phyloP scores from a whole-genome alignment of 92 coral and sea anemone genomes.

The Paramuricea clavata region DNA sequence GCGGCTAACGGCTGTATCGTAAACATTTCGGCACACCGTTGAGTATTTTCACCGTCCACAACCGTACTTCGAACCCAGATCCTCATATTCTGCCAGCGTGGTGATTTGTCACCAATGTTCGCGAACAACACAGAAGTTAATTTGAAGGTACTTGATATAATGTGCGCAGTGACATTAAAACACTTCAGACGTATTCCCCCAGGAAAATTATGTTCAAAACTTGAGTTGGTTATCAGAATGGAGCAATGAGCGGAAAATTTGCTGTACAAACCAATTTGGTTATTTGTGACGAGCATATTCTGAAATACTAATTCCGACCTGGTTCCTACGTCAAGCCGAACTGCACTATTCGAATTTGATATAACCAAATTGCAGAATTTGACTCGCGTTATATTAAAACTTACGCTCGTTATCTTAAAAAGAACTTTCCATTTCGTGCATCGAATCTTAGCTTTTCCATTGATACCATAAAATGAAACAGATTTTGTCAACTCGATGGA shows the following conservation, averaged over 20 bases:
- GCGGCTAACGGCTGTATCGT: neutral
- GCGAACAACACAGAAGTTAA: neutral
- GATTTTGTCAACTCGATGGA: neutral
- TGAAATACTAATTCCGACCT: neutral
- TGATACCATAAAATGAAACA: neutral
- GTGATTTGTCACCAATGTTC: neutral
- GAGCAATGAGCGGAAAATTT: neutral
- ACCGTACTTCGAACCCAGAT: neutral
- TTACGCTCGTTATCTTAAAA: neutral
- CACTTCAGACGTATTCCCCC: neutral
- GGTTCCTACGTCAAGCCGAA: too few species aligned
- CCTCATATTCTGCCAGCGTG: neutral
- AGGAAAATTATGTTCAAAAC: neutral
- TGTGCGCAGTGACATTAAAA: neutral
- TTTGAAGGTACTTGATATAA: neutral
- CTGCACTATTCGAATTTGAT: neutral
- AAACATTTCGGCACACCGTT: neutral
- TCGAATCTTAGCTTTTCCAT: neutral
- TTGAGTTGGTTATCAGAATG: constrained; percentile 7
- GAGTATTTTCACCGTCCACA: neutral
- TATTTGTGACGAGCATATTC: neutral
- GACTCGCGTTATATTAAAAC: neutral
- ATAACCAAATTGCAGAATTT: neutral
- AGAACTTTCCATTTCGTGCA: neutral
- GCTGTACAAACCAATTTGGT: neutral